Evolutionary conservation across 2,797 vertebrate species (phyloP).

Genomic region (Lycodopsis pacificus): DNA sequence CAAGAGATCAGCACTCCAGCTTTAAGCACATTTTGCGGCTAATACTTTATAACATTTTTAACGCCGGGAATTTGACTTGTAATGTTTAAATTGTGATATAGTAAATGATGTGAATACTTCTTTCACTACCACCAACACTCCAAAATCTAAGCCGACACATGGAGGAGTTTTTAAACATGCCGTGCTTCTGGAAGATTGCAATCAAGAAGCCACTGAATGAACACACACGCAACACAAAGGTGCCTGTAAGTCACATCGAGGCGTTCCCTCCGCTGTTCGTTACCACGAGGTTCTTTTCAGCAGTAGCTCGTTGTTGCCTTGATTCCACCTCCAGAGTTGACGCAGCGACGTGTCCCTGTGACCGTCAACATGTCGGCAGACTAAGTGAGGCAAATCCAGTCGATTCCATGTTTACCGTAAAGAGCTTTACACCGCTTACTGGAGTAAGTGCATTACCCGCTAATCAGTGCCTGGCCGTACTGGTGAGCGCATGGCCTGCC

Average conservation of each 20-base stretch:
- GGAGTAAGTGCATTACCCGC: slow-evolving; percentile 77
- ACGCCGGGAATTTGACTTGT: too few species aligned
- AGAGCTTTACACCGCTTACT: slow-evolving; percentile 75
- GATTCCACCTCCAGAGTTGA: slow-evolving; percentile 51
- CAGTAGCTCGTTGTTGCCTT: slow-evolving; percentile 59
- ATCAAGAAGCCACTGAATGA: not conserved
- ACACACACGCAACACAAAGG: not conserved
- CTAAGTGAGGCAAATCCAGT: slow-evolving; percentile 72
- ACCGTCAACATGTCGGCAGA: slow-evolving; percentile 57
- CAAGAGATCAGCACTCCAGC: too few species aligned
- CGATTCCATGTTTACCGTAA: slow-evolving; percentile 75
- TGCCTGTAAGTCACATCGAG: not conserved
- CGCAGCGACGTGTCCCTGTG: slow-evolving; percentile 62
- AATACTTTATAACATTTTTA: too few species aligned
- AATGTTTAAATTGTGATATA: too few species aligned
- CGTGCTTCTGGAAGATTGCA: not conserved
- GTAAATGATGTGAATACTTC: not conserved
- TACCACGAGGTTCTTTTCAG: slow-evolving; percentile 24
- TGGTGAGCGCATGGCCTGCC: slow-evolving; percentile 68
- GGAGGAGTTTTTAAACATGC: not conserved
- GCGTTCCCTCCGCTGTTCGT: slow-evolving; percentile 17
- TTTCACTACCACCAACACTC: not conserved
- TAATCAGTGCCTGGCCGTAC: slow-evolving; percentile 79
- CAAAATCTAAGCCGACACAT: not conserved
- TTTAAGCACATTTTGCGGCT: too few species aligned